Evolutionary conservation across 1,140 invertebrate genomes (phyloP).

Genomic region (Bacillus rossius): DNA sequence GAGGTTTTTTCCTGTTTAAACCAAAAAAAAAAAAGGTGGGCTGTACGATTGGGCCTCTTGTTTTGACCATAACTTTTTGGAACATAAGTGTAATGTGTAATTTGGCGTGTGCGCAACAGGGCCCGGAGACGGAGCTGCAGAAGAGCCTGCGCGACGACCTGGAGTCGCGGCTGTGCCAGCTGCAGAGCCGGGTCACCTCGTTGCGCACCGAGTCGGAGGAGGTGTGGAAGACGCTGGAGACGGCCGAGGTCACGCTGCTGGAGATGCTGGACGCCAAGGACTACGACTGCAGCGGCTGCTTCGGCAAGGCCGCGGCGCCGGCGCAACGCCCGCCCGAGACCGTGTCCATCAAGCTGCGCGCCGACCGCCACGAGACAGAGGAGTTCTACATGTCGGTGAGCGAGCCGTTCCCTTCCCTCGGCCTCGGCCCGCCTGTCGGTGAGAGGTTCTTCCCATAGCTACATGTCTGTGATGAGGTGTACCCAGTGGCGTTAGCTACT

Average conservation of each 20-base stretch:
- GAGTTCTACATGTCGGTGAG: constrained; percentile 79
- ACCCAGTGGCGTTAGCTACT: too few species aligned
- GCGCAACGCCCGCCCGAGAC: constrained; percentile 58
- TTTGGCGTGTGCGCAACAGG: constrained; percentile 25
- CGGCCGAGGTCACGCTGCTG: constrained; percentile 81
- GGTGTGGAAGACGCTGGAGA: constrained; percentile 93
- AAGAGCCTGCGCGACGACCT: constrained; percentile 71
- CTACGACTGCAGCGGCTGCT: constrained; percentile 70
- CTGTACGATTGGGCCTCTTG: too few species aligned
- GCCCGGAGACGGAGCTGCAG: constrained; percentile 52
- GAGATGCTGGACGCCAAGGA: constrained; percentile 77
- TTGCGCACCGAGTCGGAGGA: constrained; percentile 88
- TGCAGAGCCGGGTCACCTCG: constrained; percentile 71
- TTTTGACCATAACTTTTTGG: too few species aligned
- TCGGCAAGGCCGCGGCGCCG: constrained; percentile 49
- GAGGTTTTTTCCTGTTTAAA: too few species aligned
- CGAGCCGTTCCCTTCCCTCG: too few species aligned
- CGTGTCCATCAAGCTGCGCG: constrained; percentile 59
- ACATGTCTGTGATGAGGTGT: too few species aligned
- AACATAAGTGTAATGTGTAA: too few species aligned
- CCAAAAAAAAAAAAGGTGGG: too few species aligned
- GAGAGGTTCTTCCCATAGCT: too few species aligned
- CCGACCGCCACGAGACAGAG: constrained; percentile 80
- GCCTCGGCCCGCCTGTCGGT: too few species aligned
- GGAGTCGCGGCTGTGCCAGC: constrained; percentile 69